A percentile compares a stretch with the other conserved stretches of the same genome.
Evolutionary conservation across 2,797 vertebrate genomes (phyloP).

Genomic region (Tapirus indicus): DNA sequence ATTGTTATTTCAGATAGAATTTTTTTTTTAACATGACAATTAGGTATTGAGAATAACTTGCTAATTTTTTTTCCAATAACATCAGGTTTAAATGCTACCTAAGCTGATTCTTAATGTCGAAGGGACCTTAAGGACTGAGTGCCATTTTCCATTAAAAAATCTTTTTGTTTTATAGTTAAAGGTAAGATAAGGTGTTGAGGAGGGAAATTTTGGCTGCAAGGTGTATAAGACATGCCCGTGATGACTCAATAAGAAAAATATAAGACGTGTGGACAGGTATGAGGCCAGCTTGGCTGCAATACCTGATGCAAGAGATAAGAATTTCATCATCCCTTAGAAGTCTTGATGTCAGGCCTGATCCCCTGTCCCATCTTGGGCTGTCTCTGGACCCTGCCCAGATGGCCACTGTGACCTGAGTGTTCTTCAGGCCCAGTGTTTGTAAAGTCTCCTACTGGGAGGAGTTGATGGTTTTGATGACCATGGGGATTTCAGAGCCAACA

Average conservation of each 20-base stretch:
- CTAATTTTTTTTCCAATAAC: not conserved
- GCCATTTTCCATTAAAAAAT: not conserved
- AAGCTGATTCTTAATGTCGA: not conserved
- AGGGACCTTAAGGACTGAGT: not conserved
- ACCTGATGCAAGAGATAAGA: not conserved
- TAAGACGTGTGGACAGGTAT: not conserved
- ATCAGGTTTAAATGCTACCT: not conserved
- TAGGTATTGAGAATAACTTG: not conserved
- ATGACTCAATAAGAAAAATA: conserved; percentile 23
- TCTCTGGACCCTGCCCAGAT: not conserved
- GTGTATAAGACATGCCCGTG: not conserved
- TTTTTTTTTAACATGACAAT: not conserved
- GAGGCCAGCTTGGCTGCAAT: not conserved
- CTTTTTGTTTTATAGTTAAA: not conserved
- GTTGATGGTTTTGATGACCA: not conserved
- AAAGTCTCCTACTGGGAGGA: not conserved
- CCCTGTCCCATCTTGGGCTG: not conserved
- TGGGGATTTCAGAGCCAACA: not conserved
- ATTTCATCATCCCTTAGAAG: not conserved
- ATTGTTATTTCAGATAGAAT: not conserved
- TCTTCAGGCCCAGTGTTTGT: fast-evolving
- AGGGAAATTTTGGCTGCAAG: not conserved
- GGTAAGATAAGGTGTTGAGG: not conserved
- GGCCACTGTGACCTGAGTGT: not conserved
- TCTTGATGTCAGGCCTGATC: not conserved